A percentile compares a stretch with the other conserved stretches of the same genome.
phyloP scores from a whole-genome alignment of 2,888 invertebrate genomes.

The Drosophila merina region DNA sequence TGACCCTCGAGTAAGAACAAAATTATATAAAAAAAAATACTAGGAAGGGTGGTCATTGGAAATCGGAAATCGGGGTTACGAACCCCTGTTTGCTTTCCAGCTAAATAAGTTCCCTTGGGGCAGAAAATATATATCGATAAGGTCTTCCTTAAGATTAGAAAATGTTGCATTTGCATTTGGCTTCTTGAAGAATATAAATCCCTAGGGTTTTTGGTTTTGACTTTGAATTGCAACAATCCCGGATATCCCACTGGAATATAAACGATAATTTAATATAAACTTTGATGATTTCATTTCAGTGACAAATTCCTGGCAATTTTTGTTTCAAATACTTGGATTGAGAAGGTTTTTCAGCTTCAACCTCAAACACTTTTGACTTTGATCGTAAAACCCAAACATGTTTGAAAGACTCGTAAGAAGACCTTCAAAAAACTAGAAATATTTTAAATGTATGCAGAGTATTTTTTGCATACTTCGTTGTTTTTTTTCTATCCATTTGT shows the following conservation, averaged over 20 bases:
- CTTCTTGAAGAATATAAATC: background rate
- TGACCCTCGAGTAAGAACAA: conserved; percentile 3
- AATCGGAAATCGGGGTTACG: conserved; percentile 65
- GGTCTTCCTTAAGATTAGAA: background rate
- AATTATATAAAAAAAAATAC: background rate
- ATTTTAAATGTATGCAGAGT: conserved; percentile 48
- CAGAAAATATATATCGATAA: background rate
- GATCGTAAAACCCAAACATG: conserved; percentile 29
- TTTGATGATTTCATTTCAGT: no score
- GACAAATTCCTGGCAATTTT: no score
- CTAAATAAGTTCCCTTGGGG: background rate
- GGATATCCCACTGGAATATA: no score
- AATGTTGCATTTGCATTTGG: conserved; percentile 1
- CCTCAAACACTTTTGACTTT: conserved; percentile 2
- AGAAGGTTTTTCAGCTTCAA: no score
- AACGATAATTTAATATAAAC: no score
- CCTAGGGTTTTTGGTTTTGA: background rate
- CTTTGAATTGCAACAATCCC: background rate
- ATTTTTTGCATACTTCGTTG: conserved; percentile 58
- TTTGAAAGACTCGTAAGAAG: conserved; percentile 37
- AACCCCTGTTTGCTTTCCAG: conserved; percentile 6
- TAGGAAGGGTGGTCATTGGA: background rate
- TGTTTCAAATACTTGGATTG: no score
- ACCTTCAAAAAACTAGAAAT: conserved; percentile 40
- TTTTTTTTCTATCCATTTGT: background rate